Percentiles rank a stretch among this genome's conserved stretches.
Conservation (phyloP, 2,888 invertebrate species). For the Acanthosepion lycidas region DNA sequence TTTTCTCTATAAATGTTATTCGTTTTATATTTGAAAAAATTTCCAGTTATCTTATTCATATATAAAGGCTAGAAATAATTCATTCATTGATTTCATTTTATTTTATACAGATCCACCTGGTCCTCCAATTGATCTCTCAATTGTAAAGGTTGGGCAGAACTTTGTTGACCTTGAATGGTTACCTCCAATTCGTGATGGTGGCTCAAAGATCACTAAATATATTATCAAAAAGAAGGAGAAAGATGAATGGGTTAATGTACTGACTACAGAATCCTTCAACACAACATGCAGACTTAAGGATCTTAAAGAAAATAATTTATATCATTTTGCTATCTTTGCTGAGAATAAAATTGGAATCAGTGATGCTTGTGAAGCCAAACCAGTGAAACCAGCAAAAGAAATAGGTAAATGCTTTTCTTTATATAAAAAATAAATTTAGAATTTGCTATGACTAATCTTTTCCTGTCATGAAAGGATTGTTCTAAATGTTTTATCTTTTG, state of each 20-base stretch:
- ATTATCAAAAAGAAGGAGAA: slow-evolving; percentile 57
- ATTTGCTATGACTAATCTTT: too few species aligned
- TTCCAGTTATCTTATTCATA: not conserved
- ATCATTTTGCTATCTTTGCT: slow-evolving; percentile 69
- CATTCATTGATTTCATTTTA: not conserved
- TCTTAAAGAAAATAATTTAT: slow-evolving; percentile 60
- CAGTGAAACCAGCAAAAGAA: slow-evolving; percentile 55
- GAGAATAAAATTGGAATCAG: slow-evolving; percentile 63
- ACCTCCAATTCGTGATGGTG: slow-evolving; percentile 61
- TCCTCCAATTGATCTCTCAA: slow-evolving; percentile 58
- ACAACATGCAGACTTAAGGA: slow-evolving; percentile 56
- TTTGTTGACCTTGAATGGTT: slow-evolving; percentile 61
- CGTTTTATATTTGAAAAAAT: not conserved
- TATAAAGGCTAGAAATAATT: not conserved
- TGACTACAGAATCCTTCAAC: slow-evolving; percentile 54
- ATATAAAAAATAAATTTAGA: too few species aligned
- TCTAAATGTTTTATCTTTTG: too few species aligned
- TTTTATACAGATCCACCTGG: slow-evolving; percentile 69
- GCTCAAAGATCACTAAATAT: slow-evolving; percentile 63
- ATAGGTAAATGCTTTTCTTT: slow-evolving; percentile 52
- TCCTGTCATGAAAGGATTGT: too few species aligned
- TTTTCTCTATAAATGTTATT: not conserved
- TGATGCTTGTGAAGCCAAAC: slow-evolving; percentile 55
- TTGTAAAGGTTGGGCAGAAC: slow-evolving; percentile 57
- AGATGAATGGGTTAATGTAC: slow-evolving; percentile 58